Base-by-base conservation (phyloP, 2,888 invertebrate genomes). In the Pyrgus malvae region DNA sequence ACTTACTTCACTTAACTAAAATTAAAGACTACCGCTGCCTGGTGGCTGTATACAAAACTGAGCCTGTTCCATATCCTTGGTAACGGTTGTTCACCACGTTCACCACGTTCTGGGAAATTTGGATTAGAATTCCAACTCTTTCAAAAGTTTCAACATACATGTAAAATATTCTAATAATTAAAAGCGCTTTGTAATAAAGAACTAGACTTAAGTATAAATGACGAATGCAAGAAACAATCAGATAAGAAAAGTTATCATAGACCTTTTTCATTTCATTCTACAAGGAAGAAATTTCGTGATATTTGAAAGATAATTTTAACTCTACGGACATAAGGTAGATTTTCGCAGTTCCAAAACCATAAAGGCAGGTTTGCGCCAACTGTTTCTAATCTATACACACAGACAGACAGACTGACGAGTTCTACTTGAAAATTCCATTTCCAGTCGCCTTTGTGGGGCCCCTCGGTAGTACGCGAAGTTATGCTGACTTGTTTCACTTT, bases 351-450 rank as follows among this genome's bases (percentile, higher is more conserved):
- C 27, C 16, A 19, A 8, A 23, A 5, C 5, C 12, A 38, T n/a
- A n/a, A n/a, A n/a, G n/a, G n/a, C n/a, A n/a, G n/a, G n/a, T n/a
- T 38, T 11, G 35, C 11, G 14, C 3, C 23, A 29, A 33, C 16
- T 42, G 21, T 50, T 40, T 23, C 31, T 33, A 23, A 31, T 50
- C 49, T 23, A 41, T 33, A 35, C 16, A 35, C 2, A 8, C 38
- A 31, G 19, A 41, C 33, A 42, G 33, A 42, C 33, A 25, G 31
- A 41, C 23, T 6, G 31, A 33, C 19, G 31, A 50, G 16, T 37
- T 37, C 50, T 42, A 35, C 42, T 50, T 50, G 42, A 35, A 50
- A 42, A 50, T 50, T 50, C 50, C 42, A 50, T 50, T 50, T 41
- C 21, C 29, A 42, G n/a, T 14, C 6, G 33, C 33, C 33, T 50